These are phyloP conservation scores for Ia io DNA, from an alignment of 2,113 vertebrate species.

Conservation along the genomic window DNA sequence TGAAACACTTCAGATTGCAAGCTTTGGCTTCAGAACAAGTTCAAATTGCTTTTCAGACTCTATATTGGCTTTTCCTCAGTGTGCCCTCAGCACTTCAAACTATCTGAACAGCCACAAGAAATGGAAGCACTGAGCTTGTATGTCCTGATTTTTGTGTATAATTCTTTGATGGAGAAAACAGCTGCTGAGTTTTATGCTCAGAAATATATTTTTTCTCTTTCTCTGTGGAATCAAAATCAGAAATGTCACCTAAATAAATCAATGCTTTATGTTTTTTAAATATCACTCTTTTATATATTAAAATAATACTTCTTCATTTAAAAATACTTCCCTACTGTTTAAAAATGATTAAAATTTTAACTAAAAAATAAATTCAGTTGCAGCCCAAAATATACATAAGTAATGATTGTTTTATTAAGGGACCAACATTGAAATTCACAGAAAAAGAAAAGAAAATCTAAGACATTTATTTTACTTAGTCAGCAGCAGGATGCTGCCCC, in stretches of 20 bases:
- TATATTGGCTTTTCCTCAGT: background rate
- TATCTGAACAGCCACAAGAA: slow-evolving; percentile 19
- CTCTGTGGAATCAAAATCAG: background rate
- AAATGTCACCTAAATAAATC: background rate
- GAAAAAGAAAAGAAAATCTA: background rate
- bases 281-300: background rate
- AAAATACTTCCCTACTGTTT: background rate
- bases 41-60: slow-evolving; percentile 53
- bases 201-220: background rate
- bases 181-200: background rate
- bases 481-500: background rate
- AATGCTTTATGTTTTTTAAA: background rate
- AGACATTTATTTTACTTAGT: background rate
- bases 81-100: background rate
- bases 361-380: background rate
- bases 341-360: background rate
- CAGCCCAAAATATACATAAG: background rate
- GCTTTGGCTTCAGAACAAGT: slow-evolving; percentile 39
- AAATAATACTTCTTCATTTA: background rate
- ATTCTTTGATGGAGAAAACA: background rate
- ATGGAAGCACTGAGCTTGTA: background rate
- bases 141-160: background rate
- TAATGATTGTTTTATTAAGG: background rate
- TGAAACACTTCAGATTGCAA: slow-evolving; percentile 22
- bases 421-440: background rate